These are phyloP conservation scores for Lepetodrilus schrolli DNA, from an alignment of 2,888 invertebrate genomes.

Conservation along the genomic window DNA sequence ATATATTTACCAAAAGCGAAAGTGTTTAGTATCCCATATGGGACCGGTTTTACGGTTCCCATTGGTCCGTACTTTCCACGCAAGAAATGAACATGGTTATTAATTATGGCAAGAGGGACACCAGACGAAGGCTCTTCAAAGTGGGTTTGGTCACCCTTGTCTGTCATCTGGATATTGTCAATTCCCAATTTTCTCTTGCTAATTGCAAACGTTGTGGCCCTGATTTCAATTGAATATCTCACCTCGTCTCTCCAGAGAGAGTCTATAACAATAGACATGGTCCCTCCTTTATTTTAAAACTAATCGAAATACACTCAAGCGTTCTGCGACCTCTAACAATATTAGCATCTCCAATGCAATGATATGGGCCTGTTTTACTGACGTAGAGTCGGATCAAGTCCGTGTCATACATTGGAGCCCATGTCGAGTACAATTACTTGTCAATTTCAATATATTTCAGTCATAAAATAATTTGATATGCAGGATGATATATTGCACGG, in stretches of 20 bases:
- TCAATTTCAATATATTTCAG: slow-evolving; percentile 20
- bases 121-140: background rate
- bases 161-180: slow-evolving; percentile 24
- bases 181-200: background rate
- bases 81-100: slow-evolving; percentile 11
- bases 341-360: background rate
- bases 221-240: slow-evolving; percentile 16
- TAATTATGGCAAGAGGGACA: slow-evolving; percentile 13
- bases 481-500: background rate
- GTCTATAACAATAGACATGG: background rate
- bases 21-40: background rate
- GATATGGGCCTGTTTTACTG: background rate
- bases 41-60: background rate
- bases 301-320: slow-evolving; percentile 19
- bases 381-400: background rate
- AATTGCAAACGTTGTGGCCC: slow-evolving; percentile 11
- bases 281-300: slow-evolving; percentile 19
- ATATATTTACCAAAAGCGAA: background rate
- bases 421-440: slow-evolving; percentile 23
- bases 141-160: background rate
- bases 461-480: slow-evolving; percentile 18
- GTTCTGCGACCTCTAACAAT: background rate
- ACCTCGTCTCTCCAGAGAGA: background rate
- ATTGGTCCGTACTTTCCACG: background rate
- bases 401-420: background rate